Conservation (phyloP, 2,797 vertebrate genomes). For the Sebastes itinus region DNA sequence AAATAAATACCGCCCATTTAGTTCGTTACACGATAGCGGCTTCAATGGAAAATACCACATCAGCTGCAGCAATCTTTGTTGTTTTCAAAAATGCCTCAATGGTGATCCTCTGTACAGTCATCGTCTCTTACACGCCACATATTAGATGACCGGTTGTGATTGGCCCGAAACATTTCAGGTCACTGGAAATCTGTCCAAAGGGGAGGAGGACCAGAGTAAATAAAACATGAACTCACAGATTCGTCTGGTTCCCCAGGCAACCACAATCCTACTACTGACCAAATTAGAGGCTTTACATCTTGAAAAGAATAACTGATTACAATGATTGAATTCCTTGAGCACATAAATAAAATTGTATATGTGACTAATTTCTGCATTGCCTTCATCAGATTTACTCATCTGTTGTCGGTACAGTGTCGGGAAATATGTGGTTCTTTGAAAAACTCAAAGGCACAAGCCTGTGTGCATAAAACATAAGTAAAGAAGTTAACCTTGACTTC, state of each 20-base stretch:
- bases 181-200: too few relatives aligned
- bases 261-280: too few relatives aligned
- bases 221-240: too few relatives aligned
- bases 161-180: background rate
- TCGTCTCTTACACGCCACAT: background rate
- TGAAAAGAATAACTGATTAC: too few relatives aligned
- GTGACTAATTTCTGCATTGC: too few relatives aligned
- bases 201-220: too few relatives aligned
- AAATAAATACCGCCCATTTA: background rate
- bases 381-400: too few relatives aligned
- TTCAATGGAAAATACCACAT: background rate
- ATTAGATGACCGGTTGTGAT: background rate
- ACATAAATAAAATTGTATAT: too few relatives aligned
- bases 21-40: background rate
- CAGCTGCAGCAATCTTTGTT: background rate
- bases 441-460: background rate
- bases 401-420: background rate
- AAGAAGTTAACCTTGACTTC: background rate
- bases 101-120: too few relatives aligned
- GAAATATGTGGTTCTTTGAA: background rate
- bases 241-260: too few relatives aligned
- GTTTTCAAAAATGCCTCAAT: background rate
- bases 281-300: too few relatives aligned
- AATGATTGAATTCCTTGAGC: too few relatives aligned
- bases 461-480: background rate